Conservation (phyloP, 2,888 invertebrate species). For the Agonopterix arenella region DNA sequence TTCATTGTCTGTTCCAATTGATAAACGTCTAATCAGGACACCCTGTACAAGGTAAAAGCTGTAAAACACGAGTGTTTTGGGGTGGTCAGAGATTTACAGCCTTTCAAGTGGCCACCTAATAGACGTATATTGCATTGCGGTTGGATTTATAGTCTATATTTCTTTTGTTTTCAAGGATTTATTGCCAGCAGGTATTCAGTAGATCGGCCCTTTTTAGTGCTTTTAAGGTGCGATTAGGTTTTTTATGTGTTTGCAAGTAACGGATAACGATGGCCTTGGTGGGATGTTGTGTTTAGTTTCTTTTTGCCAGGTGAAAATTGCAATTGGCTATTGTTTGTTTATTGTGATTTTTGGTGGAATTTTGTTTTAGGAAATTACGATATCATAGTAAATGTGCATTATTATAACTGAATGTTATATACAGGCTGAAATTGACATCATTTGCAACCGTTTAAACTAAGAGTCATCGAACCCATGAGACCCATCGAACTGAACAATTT, state of each 20-base stretch:
- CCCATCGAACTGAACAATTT: too few species aligned
- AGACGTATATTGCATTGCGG: conserved; percentile 71
- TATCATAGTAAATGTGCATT: too few species aligned
- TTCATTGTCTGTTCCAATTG: too few species aligned
- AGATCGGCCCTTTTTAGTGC: conserved; percentile 32
- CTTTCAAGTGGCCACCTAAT: conserved; percentile 62
- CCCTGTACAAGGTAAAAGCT: conserved; percentile 29
- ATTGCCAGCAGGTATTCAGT: conserved; percentile 38
- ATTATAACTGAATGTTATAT: too few species aligned
- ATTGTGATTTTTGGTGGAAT: too few species aligned
- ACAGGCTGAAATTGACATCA: too few species aligned
- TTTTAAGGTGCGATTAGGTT: conserved; percentile 34
- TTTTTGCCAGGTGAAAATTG: too few species aligned
- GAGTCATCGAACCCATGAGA: too few species aligned
- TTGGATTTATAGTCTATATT: conserved; percentile 67
- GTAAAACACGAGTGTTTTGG: conserved; percentile 52
- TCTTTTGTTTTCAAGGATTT: conserved; percentile 65
- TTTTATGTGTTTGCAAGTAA: conserved; percentile 17
- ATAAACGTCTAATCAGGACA: background rate
- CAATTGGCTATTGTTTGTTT: too few species aligned
- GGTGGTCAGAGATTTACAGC: conserved; percentile 63
- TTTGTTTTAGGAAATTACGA: too few species aligned
- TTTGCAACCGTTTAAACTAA: too few species aligned
- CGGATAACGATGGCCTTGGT: background rate
- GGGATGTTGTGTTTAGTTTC: too few species aligned